Evolutionary conservation across 2,888 invertebrate species (phyloP).

Genomic region (Merodon equestris): DNA sequence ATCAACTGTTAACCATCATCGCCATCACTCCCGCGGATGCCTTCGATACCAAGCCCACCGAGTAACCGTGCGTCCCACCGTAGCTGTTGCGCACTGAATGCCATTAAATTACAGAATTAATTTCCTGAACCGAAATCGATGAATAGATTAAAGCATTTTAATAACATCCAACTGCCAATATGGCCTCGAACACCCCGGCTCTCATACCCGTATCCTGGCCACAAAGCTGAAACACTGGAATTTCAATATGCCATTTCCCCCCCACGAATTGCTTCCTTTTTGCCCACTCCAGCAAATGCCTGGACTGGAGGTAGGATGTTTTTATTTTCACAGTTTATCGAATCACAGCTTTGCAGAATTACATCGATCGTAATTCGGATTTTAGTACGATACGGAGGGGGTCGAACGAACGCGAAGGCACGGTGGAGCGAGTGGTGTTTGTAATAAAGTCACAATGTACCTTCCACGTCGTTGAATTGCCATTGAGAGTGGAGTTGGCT

Average conservation of each 20-base stretch:
- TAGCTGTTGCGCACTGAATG: slow-evolving; percentile 34
- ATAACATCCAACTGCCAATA: slow-evolving; percentile 18
- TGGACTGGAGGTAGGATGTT: neutral
- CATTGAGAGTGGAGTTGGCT: slow-evolving; percentile 21
- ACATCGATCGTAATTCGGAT: slow-evolving; percentile 48
- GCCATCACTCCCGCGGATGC: neutral
- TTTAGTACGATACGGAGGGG: slow-evolving; percentile 36
- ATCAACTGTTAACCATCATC: slow-evolving; percentile 48
- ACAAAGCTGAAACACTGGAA: slow-evolving; percentile 27
- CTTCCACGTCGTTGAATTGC: slow-evolving; percentile 39
- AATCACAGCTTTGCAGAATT: slow-evolving; percentile 33
- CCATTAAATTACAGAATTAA: slow-evolving; percentile 59
- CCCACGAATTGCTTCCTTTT: slow-evolving; percentile 7
- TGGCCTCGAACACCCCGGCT: slow-evolving; percentile 1
- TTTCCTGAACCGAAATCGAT: slow-evolving; percentile 58
- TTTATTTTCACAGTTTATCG: slow-evolving; percentile 16
- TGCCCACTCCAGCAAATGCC: neutral
- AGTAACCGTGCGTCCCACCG: neutral
- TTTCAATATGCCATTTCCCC: slow-evolving; percentile 11
- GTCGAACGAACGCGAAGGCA: too few species aligned
- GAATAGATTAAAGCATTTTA: slow-evolving; percentile 61
- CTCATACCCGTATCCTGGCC: slow-evolving; percentile 6
- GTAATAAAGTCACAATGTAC: slow-evolving; percentile 49
- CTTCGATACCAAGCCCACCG: too few species aligned
- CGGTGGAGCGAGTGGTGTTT: neutral